Evolutionary conservation across 23 tunicate genomes (phyloP).

Genomic region (Styela clava): DNA sequence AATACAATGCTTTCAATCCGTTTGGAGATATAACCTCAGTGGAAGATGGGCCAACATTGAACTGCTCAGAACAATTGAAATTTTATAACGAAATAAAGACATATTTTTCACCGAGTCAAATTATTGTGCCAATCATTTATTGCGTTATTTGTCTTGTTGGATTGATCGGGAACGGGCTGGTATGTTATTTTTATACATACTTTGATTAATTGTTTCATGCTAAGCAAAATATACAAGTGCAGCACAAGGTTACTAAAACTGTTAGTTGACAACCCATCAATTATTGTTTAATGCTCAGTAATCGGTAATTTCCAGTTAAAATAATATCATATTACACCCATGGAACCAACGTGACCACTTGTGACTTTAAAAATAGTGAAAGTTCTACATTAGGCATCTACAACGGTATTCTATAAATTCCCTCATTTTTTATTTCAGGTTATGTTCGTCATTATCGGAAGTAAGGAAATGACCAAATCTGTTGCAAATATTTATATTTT

Average conservation of each 20-base stretch:
- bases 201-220: background rate
- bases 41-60: background rate
- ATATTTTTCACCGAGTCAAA: conserved; percentile 43
- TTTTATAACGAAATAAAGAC: conserved; percentile 35
- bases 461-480: conserved; percentile 86
- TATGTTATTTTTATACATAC: conserved; percentile 11
- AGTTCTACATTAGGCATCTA: too few species aligned
- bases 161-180: conserved; percentile 68
- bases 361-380: too few species aligned
- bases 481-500: conserved; percentile 90
- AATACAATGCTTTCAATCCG: background rate
- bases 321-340: too few species aligned
- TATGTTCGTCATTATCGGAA: conserved; percentile 83
- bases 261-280: too few species aligned
- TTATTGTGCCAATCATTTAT: conserved; percentile 48
- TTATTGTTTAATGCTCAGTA: too few species aligned
- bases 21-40: conserved; percentile 5
- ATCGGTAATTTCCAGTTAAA: too few species aligned
- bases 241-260: too few species aligned
- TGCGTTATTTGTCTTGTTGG: conserved; percentile 62
- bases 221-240: background rate
- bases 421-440: conserved; percentile 64
- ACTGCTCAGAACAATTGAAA: conserved; percentile 41
- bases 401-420: too few species aligned
- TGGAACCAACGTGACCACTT: too few species aligned